Base-by-base conservation (phyloP, 2,797 vertebrate genomes). In the Lindbergichthys nudifrons region DNA sequence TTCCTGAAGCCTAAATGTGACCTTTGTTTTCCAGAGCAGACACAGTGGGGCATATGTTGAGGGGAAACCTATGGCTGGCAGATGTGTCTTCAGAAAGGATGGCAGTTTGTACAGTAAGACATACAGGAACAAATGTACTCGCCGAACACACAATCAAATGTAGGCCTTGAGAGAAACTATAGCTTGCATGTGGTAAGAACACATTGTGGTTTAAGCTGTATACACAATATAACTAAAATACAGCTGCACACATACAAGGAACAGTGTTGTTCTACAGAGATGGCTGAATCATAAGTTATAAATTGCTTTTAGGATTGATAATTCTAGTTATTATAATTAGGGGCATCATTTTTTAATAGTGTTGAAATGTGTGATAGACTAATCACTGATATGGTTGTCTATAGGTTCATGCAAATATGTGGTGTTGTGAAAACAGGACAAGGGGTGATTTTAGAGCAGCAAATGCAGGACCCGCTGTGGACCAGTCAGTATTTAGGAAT, bases 1-100 rank as follows among this genome's bases (percentile, higher is more conserved):
- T 93, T 94, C 86, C 88, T 89, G 74, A 80, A 65, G 70, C 88
- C 85, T 91, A 88, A 90, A 91, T 91, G 88, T 91, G 89, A 92
- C 88, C 90, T 90, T 87, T 93, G 87, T 89, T 91, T 88, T 88
- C 82, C 81, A 65, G 36, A 69, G 77, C 77, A 77, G 84, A 86
- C 82, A 57, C 65, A 74, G 75, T 36, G 23, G 48, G 59, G 51
- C 80, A 86, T 63, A 77, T 86, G 61, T n/a, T 30, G 63, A 75
- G 71, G 73, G 65, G 70, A 62, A 71, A 62, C 21, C 48, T 87
- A 87, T 86, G 87, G 80, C 43, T 61, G 67, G 73, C 90, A 92
- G 88, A 89, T 92, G 89, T 89, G 83, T 74, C 58, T 73, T 60
- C 48, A 54, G 41, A 61, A 18, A 65, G 43, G 16, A 48, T 75